Conservation (phyloP, 2,797 vertebrate species). For the Xerus rutilus region DNA sequence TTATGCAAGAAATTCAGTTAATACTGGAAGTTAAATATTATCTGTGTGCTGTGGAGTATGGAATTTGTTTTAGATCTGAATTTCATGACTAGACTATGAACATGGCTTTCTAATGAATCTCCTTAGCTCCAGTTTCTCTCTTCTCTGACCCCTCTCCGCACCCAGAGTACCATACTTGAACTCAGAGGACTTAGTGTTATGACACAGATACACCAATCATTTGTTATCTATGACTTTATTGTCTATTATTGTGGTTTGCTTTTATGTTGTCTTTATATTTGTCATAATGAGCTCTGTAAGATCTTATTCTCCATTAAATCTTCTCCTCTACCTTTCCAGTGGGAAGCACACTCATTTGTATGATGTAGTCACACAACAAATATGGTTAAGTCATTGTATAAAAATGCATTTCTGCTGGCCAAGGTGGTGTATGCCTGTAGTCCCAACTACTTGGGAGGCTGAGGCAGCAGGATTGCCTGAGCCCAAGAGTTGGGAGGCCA, state of each 20-base stretch:
- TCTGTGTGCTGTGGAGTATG: neutral
- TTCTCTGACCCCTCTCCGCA: neutral
- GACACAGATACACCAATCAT: neutral
- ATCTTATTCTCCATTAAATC: neutral
- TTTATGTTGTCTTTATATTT: neutral
- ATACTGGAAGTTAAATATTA: neutral
- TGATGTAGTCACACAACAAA: neutral
- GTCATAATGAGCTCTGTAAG: neutral
- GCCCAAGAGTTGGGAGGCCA: too few species aligned
- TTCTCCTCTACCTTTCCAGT: neutral
- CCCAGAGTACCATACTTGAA: neutral
- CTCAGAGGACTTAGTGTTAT: neutral
- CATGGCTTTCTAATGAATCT: neutral
- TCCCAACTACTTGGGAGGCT: too few species aligned
- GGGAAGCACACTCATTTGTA: neutral
- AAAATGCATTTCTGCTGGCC: neutral
- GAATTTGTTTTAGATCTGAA: neutral
- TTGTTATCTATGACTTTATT: neutral
- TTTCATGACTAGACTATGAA: neutral
- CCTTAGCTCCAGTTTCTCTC: neutral
- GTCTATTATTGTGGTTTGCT: neutral
- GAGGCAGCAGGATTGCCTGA: neutral
- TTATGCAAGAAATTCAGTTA: neutral
- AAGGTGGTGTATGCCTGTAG: too few species aligned
- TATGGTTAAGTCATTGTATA: neutral